These are phyloP conservation scores for Ostrea denselamellosa DNA, from an alignment of 1,140 invertebrate genomes.

Conservation along the genomic window DNA sequence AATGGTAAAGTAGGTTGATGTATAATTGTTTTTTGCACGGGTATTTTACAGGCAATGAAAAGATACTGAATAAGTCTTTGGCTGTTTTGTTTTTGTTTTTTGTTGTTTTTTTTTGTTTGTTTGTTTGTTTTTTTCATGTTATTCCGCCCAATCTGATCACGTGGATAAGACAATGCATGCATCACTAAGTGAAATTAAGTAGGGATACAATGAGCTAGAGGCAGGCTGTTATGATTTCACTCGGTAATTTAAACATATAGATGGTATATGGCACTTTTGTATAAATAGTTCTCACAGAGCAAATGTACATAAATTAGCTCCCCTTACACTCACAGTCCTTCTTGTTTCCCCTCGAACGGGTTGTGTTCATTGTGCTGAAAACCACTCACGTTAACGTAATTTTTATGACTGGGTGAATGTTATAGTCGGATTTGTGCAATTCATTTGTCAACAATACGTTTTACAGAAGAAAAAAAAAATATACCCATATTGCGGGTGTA, in stretches of 20 bases:
- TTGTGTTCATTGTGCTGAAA: not conserved
- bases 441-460: not conserved
- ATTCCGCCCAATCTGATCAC: too few species aligned
- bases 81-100: too few species aligned
- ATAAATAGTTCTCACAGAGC: not conserved
- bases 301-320: not conserved
- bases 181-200: too few species aligned
- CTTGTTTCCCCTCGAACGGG: not conserved
- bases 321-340: not conserved
- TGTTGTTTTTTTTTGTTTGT: too few species aligned
- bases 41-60: too few species aligned
- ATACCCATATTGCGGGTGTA: not conserved
- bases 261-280: conserved; percentile 4
- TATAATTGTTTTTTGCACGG: too few species aligned
- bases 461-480: not conserved
- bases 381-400: not conserved
- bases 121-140: too few species aligned
- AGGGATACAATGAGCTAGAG: too few species aligned
- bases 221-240: too few species aligned
- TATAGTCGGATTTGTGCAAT: not conserved
- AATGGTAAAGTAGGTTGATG: too few species aligned
- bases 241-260: not conserved
- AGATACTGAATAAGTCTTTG: too few species aligned
- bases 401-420: not conserved
- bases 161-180: too few species aligned